Conservation (phyloP, 2,888 invertebrate species). For the Cephonodes hylas region DNA sequence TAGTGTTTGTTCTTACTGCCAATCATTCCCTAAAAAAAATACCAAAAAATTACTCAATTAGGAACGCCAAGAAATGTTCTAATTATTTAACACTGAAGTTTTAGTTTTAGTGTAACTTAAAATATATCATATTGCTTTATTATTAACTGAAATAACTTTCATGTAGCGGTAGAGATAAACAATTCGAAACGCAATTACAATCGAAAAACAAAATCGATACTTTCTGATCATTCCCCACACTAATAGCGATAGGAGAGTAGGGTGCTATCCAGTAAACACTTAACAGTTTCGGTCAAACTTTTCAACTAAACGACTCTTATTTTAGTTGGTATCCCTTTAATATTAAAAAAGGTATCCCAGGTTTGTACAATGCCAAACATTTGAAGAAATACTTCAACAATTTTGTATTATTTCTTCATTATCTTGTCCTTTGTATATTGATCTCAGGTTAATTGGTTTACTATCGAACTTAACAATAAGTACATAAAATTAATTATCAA, state of each 20-base stretch:
- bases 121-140: too few relatives aligned
- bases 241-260: conserved; percentile 76
- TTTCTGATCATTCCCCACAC: conserved; percentile 65
- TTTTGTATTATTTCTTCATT: background rate
- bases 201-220: conserved; percentile 33
- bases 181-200: conserved; percentile 2
- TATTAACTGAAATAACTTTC: background rate
- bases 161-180: conserved; percentile 13
- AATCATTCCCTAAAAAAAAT: too few relatives aligned
- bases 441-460: background rate
- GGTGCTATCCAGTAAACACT: conserved; percentile 72
- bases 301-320: conserved; percentile 27
- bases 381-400: too few relatives aligned
- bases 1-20: too few relatives aligned
- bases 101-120: too few relatives aligned
- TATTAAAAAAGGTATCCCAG: too few relatives aligned
- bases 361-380: too few relatives aligned
- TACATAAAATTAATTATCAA: background rate
- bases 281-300: conserved; percentile 50
- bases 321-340: too few relatives aligned
- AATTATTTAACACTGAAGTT: too few relatives aligned
- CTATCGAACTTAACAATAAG: too few relatives aligned
- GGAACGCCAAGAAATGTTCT: too few relatives aligned
- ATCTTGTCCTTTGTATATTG: background rate
- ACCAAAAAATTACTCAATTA: too few relatives aligned